These are phyloP conservation scores for Apis florea DNA, from an alignment of 1,140 invertebrate genomes.

Conservation along the genomic window DNA sequence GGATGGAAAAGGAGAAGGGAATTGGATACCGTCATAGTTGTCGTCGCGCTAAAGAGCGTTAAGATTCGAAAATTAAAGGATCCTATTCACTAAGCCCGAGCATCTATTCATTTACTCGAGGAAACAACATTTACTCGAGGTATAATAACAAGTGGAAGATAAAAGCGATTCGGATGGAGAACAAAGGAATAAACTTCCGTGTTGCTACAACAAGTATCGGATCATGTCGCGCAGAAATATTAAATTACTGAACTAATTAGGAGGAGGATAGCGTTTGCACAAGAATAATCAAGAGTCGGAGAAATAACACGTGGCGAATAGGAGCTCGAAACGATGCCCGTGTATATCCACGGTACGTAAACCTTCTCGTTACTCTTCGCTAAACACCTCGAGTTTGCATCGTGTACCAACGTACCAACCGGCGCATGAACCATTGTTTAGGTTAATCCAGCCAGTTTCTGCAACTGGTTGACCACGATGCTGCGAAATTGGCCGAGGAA, in stretches of 20 bases:
- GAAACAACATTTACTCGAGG: no score
- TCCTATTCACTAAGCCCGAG: no score
- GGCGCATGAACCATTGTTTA: constrained; percentile 25
- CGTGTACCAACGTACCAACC: neutral
- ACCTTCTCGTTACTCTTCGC: constrained; percentile 10
- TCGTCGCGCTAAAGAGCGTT: no score
- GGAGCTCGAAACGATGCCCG: neutral
- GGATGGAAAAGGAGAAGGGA: no score
- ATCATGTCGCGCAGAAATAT: neutral
- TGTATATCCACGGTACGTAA: neutral
- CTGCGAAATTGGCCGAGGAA: constrained; percentile 40
- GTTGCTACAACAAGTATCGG: neutral
- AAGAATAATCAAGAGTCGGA: constrained; percentile 6
- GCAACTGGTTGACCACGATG: constrained; percentile 3
- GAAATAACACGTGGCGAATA: constrained; percentile 2
- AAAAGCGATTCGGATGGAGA: no score
- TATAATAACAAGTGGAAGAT: neutral
- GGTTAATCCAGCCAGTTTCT: constrained; percentile 35
- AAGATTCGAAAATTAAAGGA: no score
- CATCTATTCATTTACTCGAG: neutral
- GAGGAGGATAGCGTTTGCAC: neutral
- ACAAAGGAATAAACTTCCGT: neutral
- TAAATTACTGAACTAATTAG: constrained; percentile 21
- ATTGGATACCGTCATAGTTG: no score
- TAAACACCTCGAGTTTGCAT: neutral